A percentile compares a stretch with the other conserved stretches of the same genome.
Evolutionary conservation across 2,888 invertebrate genomes (phyloP).

Genomic region (Salticus scenicus): DNA sequence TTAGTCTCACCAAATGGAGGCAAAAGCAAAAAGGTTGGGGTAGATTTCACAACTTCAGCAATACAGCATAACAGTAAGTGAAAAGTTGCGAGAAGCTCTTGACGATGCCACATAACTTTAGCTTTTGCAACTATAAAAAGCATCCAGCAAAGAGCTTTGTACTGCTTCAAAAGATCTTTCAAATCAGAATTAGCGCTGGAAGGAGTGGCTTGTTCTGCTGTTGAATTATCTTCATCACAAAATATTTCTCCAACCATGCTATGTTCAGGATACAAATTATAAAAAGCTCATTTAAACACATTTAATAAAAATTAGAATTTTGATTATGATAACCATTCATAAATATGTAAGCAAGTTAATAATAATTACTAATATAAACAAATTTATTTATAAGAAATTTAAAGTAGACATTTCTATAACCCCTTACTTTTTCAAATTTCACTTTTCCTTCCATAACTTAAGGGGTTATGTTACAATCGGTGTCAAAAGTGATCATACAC

Average conservation of each 20-base stretch:
- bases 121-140: slow-evolving; percentile 57
- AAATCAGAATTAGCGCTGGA: background rate
- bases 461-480: too few relatives aligned
- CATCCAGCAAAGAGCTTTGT: slow-evolving; percentile 50
- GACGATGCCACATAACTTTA: slow-evolving; percentile 54
- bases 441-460: too few relatives aligned
- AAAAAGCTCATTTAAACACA: too few relatives aligned
- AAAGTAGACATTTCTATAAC: too few relatives aligned
- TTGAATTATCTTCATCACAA: background rate
- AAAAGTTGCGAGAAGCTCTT: slow-evolving; percentile 54
- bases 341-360: too few relatives aligned
- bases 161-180: slow-evolving; percentile 24
- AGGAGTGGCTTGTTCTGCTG: background rate
- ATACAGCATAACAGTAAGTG: slow-evolving; percentile 51
- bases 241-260: slow-evolving; percentile 57
- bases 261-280: too few relatives aligned
- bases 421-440: too few relatives aligned
- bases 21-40: slow-evolving; percentile 50
- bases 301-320: background rate
- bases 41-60: slow-evolving; percentile 42
- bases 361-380: too few relatives aligned
- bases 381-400: too few relatives aligned
- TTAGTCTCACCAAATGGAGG: slow-evolving; percentile 51
- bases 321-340: too few relatives aligned
- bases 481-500: too few relatives aligned